Base-by-base conservation (phyloP, 2,888 invertebrate genomes). In the Morpho achilles region DNA sequence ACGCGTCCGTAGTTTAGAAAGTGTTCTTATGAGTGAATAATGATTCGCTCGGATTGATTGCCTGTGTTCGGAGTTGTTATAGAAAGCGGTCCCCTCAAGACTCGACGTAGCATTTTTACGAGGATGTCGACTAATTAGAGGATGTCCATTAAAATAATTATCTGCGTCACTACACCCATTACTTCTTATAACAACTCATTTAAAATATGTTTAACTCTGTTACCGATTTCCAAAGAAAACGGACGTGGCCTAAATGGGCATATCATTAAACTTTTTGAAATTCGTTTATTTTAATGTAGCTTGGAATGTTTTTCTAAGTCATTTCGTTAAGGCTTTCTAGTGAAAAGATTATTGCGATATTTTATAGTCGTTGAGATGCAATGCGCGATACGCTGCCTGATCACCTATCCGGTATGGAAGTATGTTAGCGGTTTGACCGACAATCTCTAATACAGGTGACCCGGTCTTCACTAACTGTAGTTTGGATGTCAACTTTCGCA, bases 381-480 rank as follows among this genome's bases (percentile, higher is more conserved):
- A 57, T 53, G 51, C 56, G 58, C 61, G 59, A 53, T 61, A 63
- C 59, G 64, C 50, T 60, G 47, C 59, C 48, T 64, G 64, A 65
- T 64, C 64, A 67, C 65, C 67, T 67, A 77, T 79, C 76, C 77
- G 79, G 77, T 70, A 71, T 72, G 65, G 66, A 83, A 80, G 80
- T 82, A 67, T 82, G 84, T 76, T 79, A 82, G 74, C 73, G 67
- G 72, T 71, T 72, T 71, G 73, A 72, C 74, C 70, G 72, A 71
- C 73, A 72, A 67, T 65, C 69, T 74, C 70, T 68, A 78, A 82
- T 83, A 72, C 82, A 75, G 84, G 84, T 89, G 77, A 90, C 89
- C 87, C 79, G 83, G 90, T 88, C 82, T 77, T 72, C 66, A 63
- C 72, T 87, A 88, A 88, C 88, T 83, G 89, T 88, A 75, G 77